These are phyloP conservation scores for Corythoichthys haematopterus DNA, from an alignment of 2,113 vertebrate species.

Conservation along the genomic window DNA sequence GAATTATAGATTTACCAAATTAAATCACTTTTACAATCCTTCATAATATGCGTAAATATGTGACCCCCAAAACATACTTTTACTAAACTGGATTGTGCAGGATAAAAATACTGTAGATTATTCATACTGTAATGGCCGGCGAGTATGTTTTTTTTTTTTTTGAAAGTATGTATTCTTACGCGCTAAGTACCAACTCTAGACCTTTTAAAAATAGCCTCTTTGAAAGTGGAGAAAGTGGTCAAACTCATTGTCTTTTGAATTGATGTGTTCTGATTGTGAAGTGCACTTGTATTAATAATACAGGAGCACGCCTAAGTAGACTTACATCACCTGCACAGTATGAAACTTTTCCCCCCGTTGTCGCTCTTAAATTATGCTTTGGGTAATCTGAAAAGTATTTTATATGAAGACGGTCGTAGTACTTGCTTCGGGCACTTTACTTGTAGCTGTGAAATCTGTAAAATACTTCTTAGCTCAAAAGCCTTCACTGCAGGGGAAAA, in stretches of 20 bases:
- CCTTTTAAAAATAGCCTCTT: not conserved
- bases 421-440: conserved; percentile 13
- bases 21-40: too few relatives aligned
- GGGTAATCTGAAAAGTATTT: conserved; percentile 16
- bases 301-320: conserved; percentile 1
- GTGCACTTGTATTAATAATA: conserved; percentile 1
- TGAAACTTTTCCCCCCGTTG: conserved; percentile 4
- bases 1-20: too few relatives aligned
- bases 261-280: conserved; percentile 9
- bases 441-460: not conserved
- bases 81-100: not conserved
- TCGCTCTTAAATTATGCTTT: conserved; percentile 1
- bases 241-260: conserved; percentile 8
- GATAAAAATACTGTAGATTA: not conserved
- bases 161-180: not conserved
- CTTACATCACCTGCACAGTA: not conserved
- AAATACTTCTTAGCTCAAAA: not conserved
- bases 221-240: conserved; percentile 6
- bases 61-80: too few relatives aligned
- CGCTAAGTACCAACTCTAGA: not conserved
- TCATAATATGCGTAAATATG: too few relatives aligned
- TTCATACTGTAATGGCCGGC: not conserved
- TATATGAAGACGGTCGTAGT: conserved; percentile 9
- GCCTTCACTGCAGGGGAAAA: not conserved
- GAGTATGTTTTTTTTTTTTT: not conserved